Evolutionary conservation across 2,888 invertebrate genomes (phyloP).

Genomic region (Drosophila monieri): DNA sequence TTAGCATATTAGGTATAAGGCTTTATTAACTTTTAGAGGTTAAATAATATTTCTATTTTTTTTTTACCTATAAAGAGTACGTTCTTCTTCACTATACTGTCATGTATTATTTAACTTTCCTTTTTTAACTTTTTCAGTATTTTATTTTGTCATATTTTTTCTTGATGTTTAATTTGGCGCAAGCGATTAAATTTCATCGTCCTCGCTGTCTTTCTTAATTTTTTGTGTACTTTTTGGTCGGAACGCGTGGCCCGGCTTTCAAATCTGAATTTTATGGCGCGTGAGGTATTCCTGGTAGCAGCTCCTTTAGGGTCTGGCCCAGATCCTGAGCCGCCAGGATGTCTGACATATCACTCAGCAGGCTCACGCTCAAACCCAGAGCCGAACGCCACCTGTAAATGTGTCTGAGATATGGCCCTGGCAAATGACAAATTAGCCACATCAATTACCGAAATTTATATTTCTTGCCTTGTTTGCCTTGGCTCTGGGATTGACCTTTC

Average conservation of each 20-base stretch:
- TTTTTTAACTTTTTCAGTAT: slow-evolving; percentile 36
- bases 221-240: slow-evolving; percentile 4
- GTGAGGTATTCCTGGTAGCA: slow-evolving; percentile 42
- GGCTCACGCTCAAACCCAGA: neutral
- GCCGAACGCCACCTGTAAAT: slow-evolving; percentile 69
- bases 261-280: slow-evolving; percentile 57
- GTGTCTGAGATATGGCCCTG: slow-evolving; percentile 66
- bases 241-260: slow-evolving; percentile 64
- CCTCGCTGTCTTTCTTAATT: slow-evolving; percentile 2
- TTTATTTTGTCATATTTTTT: slow-evolving; percentile 44
- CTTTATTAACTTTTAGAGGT: too few relatives aligned
- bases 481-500: slow-evolving; percentile 38
- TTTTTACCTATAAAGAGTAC: neutral
- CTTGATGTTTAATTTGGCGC: slow-evolving; percentile 69
- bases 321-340: slow-evolving; percentile 29
- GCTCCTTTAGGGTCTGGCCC: slow-evolving; percentile 2
- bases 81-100: neutral
- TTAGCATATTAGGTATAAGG: too few relatives aligned
- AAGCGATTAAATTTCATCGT: slow-evolving; percentile 60
- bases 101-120: slow-evolving; percentile 1
- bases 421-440: slow-evolving; percentile 78
- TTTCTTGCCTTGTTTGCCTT: slow-evolving; percentile 64
- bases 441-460: slow-evolving; percentile 79
- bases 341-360: slow-evolving; percentile 68
- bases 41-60: too few relatives aligned